Evolutionary conservation across 2,797 vertebrate genomes (phyloP), one percentile per base, ranked within the genome.

Genomic region (Pachyuromys duprasi): DNA sequence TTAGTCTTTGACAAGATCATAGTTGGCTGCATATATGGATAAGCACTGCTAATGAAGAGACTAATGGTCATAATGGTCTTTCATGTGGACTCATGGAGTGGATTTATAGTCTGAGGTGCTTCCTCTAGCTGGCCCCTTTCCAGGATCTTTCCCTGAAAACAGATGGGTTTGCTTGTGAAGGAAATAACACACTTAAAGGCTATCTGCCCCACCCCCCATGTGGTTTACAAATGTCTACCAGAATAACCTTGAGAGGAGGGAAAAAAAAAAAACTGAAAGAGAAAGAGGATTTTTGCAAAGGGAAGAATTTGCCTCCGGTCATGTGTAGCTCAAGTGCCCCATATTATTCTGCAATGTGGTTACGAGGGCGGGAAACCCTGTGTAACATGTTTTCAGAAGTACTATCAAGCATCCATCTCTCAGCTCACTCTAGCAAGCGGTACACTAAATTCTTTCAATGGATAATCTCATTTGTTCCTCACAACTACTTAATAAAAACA

Each of bases 151-250:
- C 79, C 60, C 18, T 70, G 0, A 84, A 55, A 55, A 33, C 57
- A 0, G 28, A 26, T 45, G 69, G 84, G 45, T n/a, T 53, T 74
- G 94, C 42, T 96, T 91, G 42, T n/a, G 89, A 67, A 91, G 82
- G 83, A 92, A 98, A 95, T 0, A 0, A 26, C 70, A 55, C 42
- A 97, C 91, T 97, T 94, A 93, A 96, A 98, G 94, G 94, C 97
- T 97, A 97, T 98, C 94, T 96, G 57, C 63, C 70, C 95, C 49
- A 0, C 96, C 93, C 79, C 49, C 87, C 92, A 83, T 75, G 89
- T 60, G 3, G 84, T 42, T 63, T 49, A 5, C 76, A 98, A 97
- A 98, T 97, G 96, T 49, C 26, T 88, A 93, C 93, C 95, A 96
- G 86, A 92, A 95, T 75, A 94, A 95, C 93, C 82, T 72, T 88